A percentile compares a stretch with the other conserved stretches of the same genome.
Conservation (phyloP, 2,113 vertebrate genomes). For the Bucco capensis region DNA sequence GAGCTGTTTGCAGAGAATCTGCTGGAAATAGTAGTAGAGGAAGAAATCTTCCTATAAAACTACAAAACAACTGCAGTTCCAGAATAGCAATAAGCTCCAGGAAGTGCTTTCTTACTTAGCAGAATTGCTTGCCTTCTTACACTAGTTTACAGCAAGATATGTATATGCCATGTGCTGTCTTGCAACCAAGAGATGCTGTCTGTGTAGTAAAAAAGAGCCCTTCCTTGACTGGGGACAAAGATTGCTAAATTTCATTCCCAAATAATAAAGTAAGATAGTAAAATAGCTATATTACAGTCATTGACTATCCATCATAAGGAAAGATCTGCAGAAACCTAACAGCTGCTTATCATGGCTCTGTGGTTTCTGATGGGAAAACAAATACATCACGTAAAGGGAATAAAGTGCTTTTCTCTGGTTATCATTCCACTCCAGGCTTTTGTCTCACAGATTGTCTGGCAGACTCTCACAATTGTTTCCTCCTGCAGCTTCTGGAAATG, state of each 20-base stretch:
- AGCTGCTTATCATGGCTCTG: neutral
- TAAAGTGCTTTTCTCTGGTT: conserved; percentile 43
- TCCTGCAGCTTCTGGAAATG: conserved; percentile 60
- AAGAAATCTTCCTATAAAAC: neutral
- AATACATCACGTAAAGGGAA: neutral
- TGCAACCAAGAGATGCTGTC: neutral
- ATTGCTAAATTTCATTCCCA: neutral
- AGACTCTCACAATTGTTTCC: conserved; percentile 34
- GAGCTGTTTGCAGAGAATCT: neutral
- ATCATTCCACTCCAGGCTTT: conserved; percentile 44
- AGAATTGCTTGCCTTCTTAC: neutral
- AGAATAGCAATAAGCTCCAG: conserved; percentile 1
- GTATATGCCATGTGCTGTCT: neutral
- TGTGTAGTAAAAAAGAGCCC: neutral
- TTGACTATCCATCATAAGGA: neutral
- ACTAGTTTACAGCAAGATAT: neutral
- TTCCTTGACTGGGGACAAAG: neutral
- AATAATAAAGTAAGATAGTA: neutral
- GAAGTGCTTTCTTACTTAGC: neutral
- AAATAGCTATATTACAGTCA: neutral
- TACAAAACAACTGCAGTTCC: neutral
- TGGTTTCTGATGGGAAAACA: conserved; percentile 22
- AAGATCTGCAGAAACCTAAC: conserved; percentile 5
- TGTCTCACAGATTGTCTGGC: conserved; percentile 37
- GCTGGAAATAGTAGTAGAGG: neutral